These are phyloP conservation scores for Labeo calbasu DNA, from an alignment of 2,797 vertebrate genomes.

Conservation along the genomic window DNA sequence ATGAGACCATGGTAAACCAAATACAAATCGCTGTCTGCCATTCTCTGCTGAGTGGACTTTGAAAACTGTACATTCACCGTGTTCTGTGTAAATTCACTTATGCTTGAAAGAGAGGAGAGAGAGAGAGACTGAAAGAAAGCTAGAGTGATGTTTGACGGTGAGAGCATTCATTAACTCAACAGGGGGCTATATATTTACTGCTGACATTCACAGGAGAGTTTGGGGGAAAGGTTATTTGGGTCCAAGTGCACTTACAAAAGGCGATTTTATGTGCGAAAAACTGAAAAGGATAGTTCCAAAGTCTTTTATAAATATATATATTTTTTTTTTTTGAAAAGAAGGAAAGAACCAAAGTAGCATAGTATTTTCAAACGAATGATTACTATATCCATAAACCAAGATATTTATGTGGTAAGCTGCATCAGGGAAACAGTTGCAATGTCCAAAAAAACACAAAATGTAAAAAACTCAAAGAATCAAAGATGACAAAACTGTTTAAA, in stretches of 20 bases:
- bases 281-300: not conserved
- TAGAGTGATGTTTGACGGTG: not conserved
- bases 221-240: not conserved
- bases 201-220: not conserved
- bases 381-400: not conserved
- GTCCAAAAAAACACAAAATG: not conserved
- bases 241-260: not conserved
- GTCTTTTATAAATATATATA: not conserved
- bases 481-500: too few relatives aligned
- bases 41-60: not conserved
- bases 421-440: not conserved
- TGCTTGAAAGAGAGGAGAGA: not conserved
- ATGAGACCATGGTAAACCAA: constrained; percentile 64
- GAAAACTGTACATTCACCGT: constrained; percentile 5
- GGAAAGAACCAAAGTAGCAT: not conserved
- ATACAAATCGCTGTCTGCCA: constrained; percentile 58
- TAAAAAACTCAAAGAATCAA: not conserved
- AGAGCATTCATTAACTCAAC: not conserved
- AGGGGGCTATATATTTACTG: not conserved
- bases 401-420: not conserved
- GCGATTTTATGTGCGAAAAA: not conserved
- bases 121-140: not conserved
- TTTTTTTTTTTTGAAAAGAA: not conserved
- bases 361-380: not conserved
- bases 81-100: not conserved